Evolutionary conservation across 2,888 invertebrate genomes (phyloP).

Genomic region (Timandra comae): DNA sequence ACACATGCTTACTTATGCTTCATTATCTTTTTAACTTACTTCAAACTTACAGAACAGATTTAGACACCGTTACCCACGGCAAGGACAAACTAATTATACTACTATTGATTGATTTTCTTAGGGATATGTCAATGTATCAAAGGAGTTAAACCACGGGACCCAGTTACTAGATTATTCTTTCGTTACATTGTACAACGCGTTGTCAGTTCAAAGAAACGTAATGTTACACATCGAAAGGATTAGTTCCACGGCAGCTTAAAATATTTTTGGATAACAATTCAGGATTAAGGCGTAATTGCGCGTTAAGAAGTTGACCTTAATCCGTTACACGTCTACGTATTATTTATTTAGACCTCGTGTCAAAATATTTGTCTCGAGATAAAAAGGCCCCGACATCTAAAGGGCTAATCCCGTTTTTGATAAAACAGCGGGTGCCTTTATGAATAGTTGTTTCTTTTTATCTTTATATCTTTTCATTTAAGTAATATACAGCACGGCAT

Average conservation of each 20-base stretch:
- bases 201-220: too few species aligned
- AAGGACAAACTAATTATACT: too few species aligned
- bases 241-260: constrained; percentile 9
- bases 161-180: too few species aligned
- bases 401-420: constrained; percentile 68
- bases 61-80: too few species aligned
- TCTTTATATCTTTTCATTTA: constrained; percentile 57
- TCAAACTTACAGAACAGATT: too few species aligned
- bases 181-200: too few species aligned
- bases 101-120: too few species aligned
- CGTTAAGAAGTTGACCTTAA: constrained; percentile 43
- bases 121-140: too few species aligned
- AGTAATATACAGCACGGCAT: constrained; percentile 37
- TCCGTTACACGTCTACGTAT: constrained; percentile 43
- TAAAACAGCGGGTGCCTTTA: constrained; percentile 71
- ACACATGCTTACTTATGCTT: too few species aligned
- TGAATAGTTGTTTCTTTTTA: constrained; percentile 64
- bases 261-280: constrained; percentile 21
- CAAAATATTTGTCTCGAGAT: constrained; percentile 68
- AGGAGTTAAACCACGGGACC: too few species aligned
- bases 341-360: constrained; percentile 56
- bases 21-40: too few species aligned
- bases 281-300: constrained; percentile 35
- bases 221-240: too few species aligned
- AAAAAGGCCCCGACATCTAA: constrained; percentile 47